Base-by-base conservation (phyloP, 2,113 vertebrate genomes). In the Pica pica region DNA sequence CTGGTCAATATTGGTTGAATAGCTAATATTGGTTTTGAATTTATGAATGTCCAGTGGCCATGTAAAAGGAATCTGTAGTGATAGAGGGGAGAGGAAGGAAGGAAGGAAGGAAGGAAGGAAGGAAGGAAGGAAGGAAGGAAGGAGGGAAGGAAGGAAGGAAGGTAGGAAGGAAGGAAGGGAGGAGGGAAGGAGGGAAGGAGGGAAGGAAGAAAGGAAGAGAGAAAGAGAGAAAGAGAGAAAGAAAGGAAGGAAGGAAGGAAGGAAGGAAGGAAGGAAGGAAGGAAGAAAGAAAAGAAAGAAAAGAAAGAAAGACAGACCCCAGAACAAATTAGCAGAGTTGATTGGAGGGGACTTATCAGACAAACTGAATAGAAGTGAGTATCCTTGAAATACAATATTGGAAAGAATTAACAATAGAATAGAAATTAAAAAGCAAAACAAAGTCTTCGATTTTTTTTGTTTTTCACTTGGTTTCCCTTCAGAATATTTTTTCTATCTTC, bases 161-260 rank as follows among this genome's bases (percentile, higher is more conserved):
- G n/a, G n/a, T n/a, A n/a, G n/a, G n/a, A n/a, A 39, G 37, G 37
- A 37, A 5, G 37, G 37, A 2, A 41, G 14, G 41, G 10, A 20
- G 13, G 4, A 20, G 13, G 4, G 9, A 39, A 26, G 3, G 6
- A 67, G 33, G 2, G 5, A 63, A 18, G 6, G 3, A 39, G 27
- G 12, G 1, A 20, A 16, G 4, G 7, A n/a, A 26, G 3, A 5
- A 67, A 37, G 2, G 6, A 63, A 18, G 6, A 2, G 27, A 33
- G 13, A n/a, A n/a, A n/a, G n/a, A n/a, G n/a, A n/a, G n/a, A n/a
- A n/a, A n/a, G n/a, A n/a, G n/a, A n/a, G 1, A 41, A 63, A 11
- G 6, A 4, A 37, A 17, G 7, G 9, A 39, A 10, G 37, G 37
- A 39, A 10, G 37, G 37, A 39, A 39, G 37, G 37, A 37, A 37